Evolutionary conservation across 2,888 invertebrate species (phyloP), one percentile per base, ranked within the genome.

Genomic region (Bibio marci): DNA sequence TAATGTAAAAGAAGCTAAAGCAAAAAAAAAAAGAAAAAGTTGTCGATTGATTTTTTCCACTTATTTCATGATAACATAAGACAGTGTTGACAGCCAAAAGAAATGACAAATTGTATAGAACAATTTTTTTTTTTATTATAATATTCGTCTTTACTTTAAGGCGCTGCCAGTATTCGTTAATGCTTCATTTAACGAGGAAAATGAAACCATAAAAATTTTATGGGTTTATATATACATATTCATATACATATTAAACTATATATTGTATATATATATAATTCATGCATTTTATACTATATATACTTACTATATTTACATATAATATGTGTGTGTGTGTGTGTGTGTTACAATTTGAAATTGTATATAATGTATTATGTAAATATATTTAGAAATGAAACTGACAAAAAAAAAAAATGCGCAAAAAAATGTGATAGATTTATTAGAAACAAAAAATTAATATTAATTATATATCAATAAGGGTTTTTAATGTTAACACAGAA

Each of bases 21-120:
- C 3, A 32, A 32, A 32, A 22, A 33, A 18, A 15, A 32, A 32
- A 15, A 32, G 15, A 32, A 17, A 32, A 32, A 18, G 18, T 33
- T 33, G 33, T 33, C 33, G 33, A 33, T 33, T 33, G 33, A 33
- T 33, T 33, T 19, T 33, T 33, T 33, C 19, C 33, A 33, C 33
- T 18, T 33, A 33, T 33, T 33, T 18, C 19, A 17, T 33, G 33
- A 33, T 33, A 33, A 33, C 18, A 18, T 33, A 33, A 33, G 33
- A 33, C 33, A 33, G 33, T 17, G 33, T 33, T 33, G 33, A 33
- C 33, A 33, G 33, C 18, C 33, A 17, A 33, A 33, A 33, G 33
- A 33, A 33, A 33, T 33, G 33, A 33, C 33, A 33, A 33, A 33
- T 33, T 33, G 19, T 33, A 33, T 18, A 33, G 18, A 5, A 17